Conservation (phyloP, 2,113 vertebrate species). For the Merops nubicus region DNA sequence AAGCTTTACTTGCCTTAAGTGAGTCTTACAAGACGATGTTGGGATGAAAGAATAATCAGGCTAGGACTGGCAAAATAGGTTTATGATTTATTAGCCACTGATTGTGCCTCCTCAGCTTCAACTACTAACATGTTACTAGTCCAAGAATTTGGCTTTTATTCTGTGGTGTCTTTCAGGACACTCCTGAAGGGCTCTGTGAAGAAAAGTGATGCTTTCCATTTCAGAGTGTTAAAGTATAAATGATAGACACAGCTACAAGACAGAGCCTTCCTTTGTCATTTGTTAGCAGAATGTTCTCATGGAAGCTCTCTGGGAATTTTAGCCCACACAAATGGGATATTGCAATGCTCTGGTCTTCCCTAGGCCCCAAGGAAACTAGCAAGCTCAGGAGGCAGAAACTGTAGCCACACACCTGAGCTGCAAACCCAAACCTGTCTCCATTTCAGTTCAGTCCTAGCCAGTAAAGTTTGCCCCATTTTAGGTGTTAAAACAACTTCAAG, state of each 20-base stretch:
- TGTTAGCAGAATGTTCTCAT: not conserved
- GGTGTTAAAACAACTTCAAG: not conserved
- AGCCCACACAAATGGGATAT: not conserved
- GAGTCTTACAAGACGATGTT: not conserved
- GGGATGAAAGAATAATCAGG: not conserved
- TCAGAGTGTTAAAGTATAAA: not conserved
- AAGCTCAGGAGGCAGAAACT: not conserved
- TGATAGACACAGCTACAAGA: not conserved
- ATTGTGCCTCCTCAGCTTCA: not conserved
- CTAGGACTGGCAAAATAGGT: not conserved
- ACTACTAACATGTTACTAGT: not conserved
- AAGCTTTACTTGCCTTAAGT: not conserved
- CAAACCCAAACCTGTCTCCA: not conserved
- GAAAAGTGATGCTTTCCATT: not conserved
- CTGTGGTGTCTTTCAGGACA: not conserved
- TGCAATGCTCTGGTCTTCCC: not conserved
- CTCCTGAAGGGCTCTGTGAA: not conserved
- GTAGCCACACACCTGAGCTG: not conserved
- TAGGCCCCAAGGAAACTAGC: not conserved
- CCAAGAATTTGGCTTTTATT: not conserved
- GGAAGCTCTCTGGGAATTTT: rapidly evolving
- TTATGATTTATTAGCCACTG: not conserved
- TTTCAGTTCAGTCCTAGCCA: not conserved
- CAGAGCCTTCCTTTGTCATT: not conserved
- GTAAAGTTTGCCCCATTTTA: not conserved